Conservation (phyloP, 1,140 invertebrate species). For the Heterodera carotae region DNA sequence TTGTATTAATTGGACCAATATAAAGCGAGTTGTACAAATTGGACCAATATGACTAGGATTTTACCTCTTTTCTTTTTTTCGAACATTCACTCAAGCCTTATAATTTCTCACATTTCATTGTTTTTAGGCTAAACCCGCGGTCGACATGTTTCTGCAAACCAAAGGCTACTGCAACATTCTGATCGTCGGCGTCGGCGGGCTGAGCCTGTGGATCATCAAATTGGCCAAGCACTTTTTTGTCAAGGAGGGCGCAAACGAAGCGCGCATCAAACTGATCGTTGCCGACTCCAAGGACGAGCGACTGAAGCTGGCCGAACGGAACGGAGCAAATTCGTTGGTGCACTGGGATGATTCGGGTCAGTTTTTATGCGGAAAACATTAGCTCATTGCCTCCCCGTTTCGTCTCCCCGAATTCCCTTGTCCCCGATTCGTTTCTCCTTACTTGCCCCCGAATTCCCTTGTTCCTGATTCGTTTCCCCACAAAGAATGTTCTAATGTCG, state of each 20-base stretch:
- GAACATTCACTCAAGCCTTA: background rate
- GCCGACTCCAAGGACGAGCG: constrained; percentile 66
- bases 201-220: constrained; percentile 86
- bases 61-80: constrained; percentile 21
- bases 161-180: constrained; percentile 79
- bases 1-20: too few species aligned
- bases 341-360: constrained; percentile 66
- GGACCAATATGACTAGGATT: too few species aligned
- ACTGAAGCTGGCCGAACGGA: constrained; percentile 67
- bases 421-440: too few species aligned
- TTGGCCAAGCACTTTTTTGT: constrained; percentile 64
- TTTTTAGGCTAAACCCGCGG: constrained; percentile 62
- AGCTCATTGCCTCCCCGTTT: too few species aligned
- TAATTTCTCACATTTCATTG: too few species aligned
- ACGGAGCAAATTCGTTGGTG: constrained; percentile 68
- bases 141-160: constrained; percentile 60
- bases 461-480: too few species aligned
- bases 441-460: too few species aligned
- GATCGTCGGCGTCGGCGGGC: constrained; percentile 85
- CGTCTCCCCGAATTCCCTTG: too few species aligned
- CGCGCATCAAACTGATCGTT: constrained; percentile 62
- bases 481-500: too few species aligned
- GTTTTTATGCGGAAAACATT: too few species aligned
- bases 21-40: too few species aligned
- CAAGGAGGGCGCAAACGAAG: constrained; percentile 35